These are phyloP conservation scores for Hassar affinis DNA, from an alignment of 2,113 vertebrate genomes.

Conservation along the genomic window DNA sequence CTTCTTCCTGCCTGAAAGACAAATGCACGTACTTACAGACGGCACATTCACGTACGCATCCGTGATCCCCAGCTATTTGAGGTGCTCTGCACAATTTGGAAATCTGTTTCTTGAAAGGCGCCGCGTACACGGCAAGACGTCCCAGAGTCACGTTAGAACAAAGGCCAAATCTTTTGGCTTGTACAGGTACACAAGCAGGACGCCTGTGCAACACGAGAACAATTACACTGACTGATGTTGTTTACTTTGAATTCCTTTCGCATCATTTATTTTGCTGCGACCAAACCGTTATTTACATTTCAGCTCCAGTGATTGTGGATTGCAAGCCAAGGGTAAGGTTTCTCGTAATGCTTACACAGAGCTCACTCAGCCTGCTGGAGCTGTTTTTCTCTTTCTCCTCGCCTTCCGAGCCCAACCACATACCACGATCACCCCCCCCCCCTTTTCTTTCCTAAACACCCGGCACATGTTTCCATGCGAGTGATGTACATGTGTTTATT, in stretches of 20 bases:
- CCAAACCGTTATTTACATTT: constrained; percentile 66
- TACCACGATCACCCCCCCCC: constrained; percentile 17
- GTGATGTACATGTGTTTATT: constrained; percentile 71
- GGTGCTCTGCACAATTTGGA: not conserved
- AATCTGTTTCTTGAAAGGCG: constrained; percentile 18
- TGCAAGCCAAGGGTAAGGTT: constrained; percentile 51
- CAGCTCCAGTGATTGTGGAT: constrained; percentile 53
- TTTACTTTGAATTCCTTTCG: constrained; percentile 75
- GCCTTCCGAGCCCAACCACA: constrained; percentile 45
- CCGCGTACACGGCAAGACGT: not conserved
- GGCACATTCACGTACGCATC: not conserved
- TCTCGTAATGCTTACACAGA: constrained; percentile 64
- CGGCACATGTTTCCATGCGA: constrained; percentile 66
- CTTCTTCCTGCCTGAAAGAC: not conserved
- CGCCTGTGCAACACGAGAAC: constrained; percentile 67
- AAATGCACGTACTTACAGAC: not conserved
- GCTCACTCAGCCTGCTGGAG: constrained; percentile 54
- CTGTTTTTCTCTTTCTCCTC: constrained; percentile 52
- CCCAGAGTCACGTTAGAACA: constrained; percentile 38
- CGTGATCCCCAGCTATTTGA: not conserved
- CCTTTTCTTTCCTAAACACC: constrained; percentile 32
- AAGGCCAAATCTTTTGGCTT: constrained; percentile 44
- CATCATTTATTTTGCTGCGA: constrained; percentile 74
- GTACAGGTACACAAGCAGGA: constrained; percentile 47
- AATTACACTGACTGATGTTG: constrained; percentile 76